These are phyloP conservation scores for Phortica okadai DNA, from an alignment of 2,888 invertebrate species.

Conservation along the genomic window DNA sequence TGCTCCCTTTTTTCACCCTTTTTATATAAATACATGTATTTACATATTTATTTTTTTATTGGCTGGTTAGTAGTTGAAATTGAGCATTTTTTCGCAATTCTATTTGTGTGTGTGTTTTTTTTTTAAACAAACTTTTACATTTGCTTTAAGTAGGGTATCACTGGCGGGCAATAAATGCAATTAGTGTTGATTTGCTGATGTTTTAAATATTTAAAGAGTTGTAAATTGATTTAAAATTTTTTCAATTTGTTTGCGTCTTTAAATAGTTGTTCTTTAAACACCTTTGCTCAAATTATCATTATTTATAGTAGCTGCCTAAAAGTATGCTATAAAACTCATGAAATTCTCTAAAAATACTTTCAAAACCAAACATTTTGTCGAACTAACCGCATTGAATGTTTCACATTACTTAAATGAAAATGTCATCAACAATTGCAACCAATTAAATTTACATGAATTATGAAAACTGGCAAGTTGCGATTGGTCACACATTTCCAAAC, in stretches of 20 bases:
- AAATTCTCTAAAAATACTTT: too few species aligned
- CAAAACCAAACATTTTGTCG: too few species aligned
- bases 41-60: constrained; percentile 4
- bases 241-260: not conserved
- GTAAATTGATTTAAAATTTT: not conserved
- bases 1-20: constrained; percentile 33
- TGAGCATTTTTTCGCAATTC: not conserved
- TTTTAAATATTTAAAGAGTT: not conserved
- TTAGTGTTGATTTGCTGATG: constrained; percentile 5
- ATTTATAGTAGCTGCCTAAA: too few species aligned
- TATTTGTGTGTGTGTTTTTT: constrained; percentile 5
- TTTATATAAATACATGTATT: constrained; percentile 1
- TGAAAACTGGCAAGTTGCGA: constrained; percentile 1
- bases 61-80: not conserved
- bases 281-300: too few species aligned
- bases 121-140: constrained; percentile 20
- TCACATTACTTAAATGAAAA: too few species aligned
- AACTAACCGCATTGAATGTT: too few species aligned
- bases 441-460: constrained; percentile 37
- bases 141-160: constrained; percentile 35
- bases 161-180: constrained; percentile 31
- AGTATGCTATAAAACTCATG: too few species aligned
- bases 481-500: not conserved
- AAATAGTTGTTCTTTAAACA: too few species aligned
- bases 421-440: constrained; percentile 17